These are phyloP conservation scores for Pollenia amentaria DNA, from an alignment of 2,888 invertebrate species.

Conservation along the genomic window DNA sequence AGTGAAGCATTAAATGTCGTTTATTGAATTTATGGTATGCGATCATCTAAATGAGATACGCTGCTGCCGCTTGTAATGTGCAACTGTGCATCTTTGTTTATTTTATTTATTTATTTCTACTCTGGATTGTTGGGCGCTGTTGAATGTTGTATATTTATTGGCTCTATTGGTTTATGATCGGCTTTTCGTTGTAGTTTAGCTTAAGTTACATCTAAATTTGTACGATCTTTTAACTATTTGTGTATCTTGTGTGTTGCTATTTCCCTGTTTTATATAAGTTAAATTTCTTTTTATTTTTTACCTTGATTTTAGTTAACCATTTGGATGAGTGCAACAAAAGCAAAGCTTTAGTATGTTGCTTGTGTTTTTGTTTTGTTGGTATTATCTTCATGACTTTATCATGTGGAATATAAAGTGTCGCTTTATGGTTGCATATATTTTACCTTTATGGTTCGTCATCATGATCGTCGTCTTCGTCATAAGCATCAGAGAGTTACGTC, in stretches of 20 bases:
- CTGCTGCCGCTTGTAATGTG: slow-evolving; percentile 60
- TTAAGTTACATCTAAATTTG: slow-evolving; percentile 76
- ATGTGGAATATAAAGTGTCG: slow-evolving; percentile 73
- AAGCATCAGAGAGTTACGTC: slow-evolving; percentile 35
- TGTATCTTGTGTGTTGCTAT: slow-evolving; percentile 40
- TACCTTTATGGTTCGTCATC: slow-evolving; percentile 74
- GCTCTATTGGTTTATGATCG: slow-evolving; percentile 73
- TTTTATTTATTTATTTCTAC: slow-evolving; percentile 47
- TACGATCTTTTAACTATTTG: slow-evolving; percentile 61
- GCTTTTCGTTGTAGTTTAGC: slow-evolving; percentile 66
- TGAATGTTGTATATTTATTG: slow-evolving; percentile 62
- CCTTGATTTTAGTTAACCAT: slow-evolving; percentile 34
- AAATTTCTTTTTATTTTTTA: slow-evolving; percentile 4
- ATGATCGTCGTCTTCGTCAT: slow-evolving; percentile 60
- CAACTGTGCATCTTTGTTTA: slow-evolving; percentile 70
- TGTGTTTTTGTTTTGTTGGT: slow-evolving; percentile 41
- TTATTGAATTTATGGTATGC: slow-evolving; percentile 76
- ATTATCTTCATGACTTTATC: slow-evolving; percentile 74
- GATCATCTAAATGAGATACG: slow-evolving; percentile 75
- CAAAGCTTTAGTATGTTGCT: slow-evolving; percentile 54
- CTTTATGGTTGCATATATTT: slow-evolving; percentile 73
- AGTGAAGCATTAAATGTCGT: slow-evolving; percentile 77
- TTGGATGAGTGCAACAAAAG: slow-evolving; percentile 55
- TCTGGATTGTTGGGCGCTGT: slow-evolving; percentile 48
- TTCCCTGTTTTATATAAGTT: slow-evolving; percentile 35